Evolutionary conservation across 2,797 vertebrate species (phyloP).

Genomic region (Peromyscus attwateri): DNA sequence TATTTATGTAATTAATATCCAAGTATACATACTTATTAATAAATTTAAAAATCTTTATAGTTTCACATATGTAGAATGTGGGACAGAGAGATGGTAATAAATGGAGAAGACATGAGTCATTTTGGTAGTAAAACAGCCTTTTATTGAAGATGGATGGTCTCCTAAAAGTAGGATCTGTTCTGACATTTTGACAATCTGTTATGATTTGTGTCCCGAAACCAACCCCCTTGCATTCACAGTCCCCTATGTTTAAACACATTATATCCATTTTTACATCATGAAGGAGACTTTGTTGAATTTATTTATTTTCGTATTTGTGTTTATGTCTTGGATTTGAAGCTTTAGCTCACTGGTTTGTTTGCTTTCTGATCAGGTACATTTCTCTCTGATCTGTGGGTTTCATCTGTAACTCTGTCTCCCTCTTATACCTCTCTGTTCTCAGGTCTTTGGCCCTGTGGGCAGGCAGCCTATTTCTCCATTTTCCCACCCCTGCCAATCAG

Average conservation of each 20-base stretch:
- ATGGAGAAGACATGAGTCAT: background rate
- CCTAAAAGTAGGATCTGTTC: background rate
- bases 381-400: background rate
- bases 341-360: background rate
- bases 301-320: background rate
- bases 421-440: background rate
- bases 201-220: background rate
- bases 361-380: slow-evolving; percentile 50
- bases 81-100: background rate
- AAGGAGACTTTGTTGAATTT: background rate
- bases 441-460: slow-evolving; percentile 52
- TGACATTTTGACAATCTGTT: slow-evolving; percentile 3
- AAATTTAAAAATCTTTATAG: background rate
- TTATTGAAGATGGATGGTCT: background rate
- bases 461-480: slow-evolving; percentile 50
- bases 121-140: background rate
- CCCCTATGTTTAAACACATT: background rate
- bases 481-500: slow-evolving; percentile 46
- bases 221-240: background rate
- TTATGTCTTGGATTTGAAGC: slow-evolving; percentile 14
- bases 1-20: background rate
- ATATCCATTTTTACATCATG: background rate
- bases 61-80: background rate
- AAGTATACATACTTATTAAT: background rate
- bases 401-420: background rate